A percentile compares a stretch with the other conserved stretches of the same genome.
phyloP scores from a whole-genome alignment of 2,888 invertebrate genomes.

The Cyaniris semiargus region DNA sequence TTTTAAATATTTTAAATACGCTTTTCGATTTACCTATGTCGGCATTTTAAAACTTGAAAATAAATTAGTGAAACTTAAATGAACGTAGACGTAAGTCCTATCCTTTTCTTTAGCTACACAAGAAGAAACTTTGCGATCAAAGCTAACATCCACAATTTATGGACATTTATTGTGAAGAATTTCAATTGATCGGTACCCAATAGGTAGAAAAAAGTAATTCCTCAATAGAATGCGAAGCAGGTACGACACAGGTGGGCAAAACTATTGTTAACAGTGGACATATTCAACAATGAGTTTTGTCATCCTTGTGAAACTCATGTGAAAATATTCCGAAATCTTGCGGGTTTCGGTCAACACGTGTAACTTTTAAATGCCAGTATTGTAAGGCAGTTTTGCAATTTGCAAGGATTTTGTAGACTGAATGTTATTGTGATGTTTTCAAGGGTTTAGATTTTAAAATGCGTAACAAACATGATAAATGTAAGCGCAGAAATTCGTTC shows the following conservation, averaged over 20 bases:
- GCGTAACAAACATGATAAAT: not conserved
- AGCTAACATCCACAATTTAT: not conserved
- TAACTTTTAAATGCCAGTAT: not conserved
- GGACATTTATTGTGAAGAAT: slow-evolving; percentile 6
- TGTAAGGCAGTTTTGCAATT: not conserved
- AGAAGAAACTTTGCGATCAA: not conserved
- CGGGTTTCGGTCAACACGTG: not conserved
- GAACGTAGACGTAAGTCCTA: not conserved
- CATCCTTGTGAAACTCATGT: not conserved
- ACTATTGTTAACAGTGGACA: slow-evolving; percentile 9
- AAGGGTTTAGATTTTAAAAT: not conserved
- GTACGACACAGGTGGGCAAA: slow-evolving; percentile 19
- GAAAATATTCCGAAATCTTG: slow-evolving; percentile 12
- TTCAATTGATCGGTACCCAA: not conserved
- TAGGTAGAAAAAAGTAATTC: not conserved
- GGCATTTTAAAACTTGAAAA: not conserved
- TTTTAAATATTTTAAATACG: too few relatives aligned
- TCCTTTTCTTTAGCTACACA: not conserved
- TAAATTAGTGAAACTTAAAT: not conserved
- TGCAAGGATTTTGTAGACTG: not conserved
- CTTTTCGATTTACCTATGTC: too few relatives aligned
- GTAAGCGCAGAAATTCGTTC: too few relatives aligned
- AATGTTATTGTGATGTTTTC: not conserved
- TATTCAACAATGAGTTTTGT: slow-evolving; percentile 22
- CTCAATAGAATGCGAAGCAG: slow-evolving; percentile 15